Evolutionary conservation across 1,140 invertebrate genomes (phyloP), one percentile per base, ranked within the genome.

Genomic region (Protaetia brevitarsis): DNA sequence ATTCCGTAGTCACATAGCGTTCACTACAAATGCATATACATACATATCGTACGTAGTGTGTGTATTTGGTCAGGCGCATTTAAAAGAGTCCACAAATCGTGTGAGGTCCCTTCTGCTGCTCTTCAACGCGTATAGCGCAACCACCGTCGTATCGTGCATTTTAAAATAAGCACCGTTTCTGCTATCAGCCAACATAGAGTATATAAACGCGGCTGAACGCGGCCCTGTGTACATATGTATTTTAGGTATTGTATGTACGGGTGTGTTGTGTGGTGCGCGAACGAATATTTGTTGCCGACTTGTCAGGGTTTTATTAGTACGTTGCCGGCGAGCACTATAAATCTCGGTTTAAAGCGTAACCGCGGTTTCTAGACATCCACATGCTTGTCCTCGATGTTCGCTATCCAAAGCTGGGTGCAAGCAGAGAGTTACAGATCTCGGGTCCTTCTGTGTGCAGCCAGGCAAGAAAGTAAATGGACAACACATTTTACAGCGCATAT

Each of bases 241-340:
- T 19, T 56, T 8, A 56, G 26, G 8, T 56, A 4, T 37, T 16
- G 10, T 37, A 23, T 19, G 1, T 23, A 8, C 16, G 10, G 16
- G 41, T 51, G 10, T 23, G 11, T 23, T 23, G 16, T 51, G 41
- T 23, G 19, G 21, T 23, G 19, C 41, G 26, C 41, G 26, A 19
- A 51, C 41, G 41, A 8, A 27, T 59, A 59, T 59, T 59, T 59
- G 57, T 59, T 29, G 57, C 13, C 26, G 57, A 59, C 57, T 59
- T 59, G 57, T 59, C 57, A 16, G 57, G 26, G 57, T 59, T 59
- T 59, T 59, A 59, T 59, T 59, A 27, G 57, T 59, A 31, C 57
- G 29, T 31, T 28, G 57, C 29, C 57, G 29, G 11, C 57, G 57
- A 59, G 26, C 26, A 29, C 57, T 28, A 59, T 59, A 59, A 59